Evolutionary conservation across 2,888 invertebrate species (phyloP).

Genomic region (Meganola albula): DNA sequence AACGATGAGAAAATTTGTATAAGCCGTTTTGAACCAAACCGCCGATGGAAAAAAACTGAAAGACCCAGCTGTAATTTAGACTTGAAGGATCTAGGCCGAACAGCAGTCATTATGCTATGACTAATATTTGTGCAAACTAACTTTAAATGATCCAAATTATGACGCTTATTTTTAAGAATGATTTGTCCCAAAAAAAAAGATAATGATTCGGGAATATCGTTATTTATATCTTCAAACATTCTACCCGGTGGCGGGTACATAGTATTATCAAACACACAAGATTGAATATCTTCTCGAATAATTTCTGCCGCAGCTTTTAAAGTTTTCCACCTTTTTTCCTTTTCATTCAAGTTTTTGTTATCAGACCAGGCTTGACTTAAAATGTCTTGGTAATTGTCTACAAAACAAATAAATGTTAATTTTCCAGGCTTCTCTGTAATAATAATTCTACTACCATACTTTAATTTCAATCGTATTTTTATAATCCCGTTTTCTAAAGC

Average conservation of each 20-base stretch:
- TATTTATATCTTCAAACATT: constrained; percentile 24
- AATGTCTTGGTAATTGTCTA: neutral
- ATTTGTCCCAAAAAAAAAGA: constrained; percentile 10
- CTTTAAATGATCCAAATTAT: constrained; percentile 4
- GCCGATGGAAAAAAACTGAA: constrained; percentile 20
- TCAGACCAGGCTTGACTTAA: neutral
- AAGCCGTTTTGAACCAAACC: constrained; percentile 20
- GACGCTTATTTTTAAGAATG: constrained; percentile 8
- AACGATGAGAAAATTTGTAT: constrained; percentile 23
- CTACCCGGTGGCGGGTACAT: constrained; percentile 30
- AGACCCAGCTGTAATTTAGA: constrained; percentile 19
- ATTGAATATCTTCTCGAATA: constrained; percentile 12
- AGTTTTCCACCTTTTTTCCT: constrained; percentile 25
- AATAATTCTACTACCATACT: constrained; percentile 28
- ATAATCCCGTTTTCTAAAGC: neutral
- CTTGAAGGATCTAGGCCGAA: constrained; percentile 15
- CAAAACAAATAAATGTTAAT: constrained; percentile 1
- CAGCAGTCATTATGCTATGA: constrained; percentile 6
- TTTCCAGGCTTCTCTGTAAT: constrained; percentile 17
- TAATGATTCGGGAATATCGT: constrained; percentile 9
- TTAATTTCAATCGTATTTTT: constrained; percentile 1
- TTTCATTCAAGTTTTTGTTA: neutral
- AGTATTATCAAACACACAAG: constrained; percentile 15
- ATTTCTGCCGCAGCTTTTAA: constrained; percentile 18
- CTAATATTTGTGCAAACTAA: constrained; percentile 3